Conservation (phyloP, 2,113 vertebrate species). For the Corythornis cristatus region DNA sequence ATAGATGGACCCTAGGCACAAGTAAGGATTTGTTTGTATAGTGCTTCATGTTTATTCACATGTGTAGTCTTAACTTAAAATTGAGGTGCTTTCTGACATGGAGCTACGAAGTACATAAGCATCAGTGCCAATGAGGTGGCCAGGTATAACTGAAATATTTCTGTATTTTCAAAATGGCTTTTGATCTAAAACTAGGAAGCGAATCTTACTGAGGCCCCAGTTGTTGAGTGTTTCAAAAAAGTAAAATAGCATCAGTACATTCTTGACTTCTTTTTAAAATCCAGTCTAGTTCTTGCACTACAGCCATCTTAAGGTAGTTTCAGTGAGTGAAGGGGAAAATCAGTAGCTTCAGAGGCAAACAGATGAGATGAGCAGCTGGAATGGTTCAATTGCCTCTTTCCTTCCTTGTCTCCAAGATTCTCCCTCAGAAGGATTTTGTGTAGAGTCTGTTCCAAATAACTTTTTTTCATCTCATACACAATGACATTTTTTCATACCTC, state of each 20-base stretch:
- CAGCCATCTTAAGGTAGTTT: neutral
- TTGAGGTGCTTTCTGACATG: neutral
- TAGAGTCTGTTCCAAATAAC: neutral
- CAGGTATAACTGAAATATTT: neutral
- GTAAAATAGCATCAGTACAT: neutral
- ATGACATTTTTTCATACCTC: too few species aligned
- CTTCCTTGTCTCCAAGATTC: neutral
- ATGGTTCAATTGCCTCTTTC: neutral
- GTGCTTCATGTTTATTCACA: neutral
- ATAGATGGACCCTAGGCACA: neutral
- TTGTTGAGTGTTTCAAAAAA: neutral
- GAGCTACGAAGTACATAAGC: neutral
- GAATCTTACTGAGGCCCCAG: neutral
- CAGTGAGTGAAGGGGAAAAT: neutral
- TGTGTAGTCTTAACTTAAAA: neutral
- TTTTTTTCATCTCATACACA: neutral
- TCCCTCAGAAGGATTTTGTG: neutral
- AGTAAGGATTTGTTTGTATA: neutral
- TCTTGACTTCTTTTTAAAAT: neutral
- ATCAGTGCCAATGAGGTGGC: neutral
- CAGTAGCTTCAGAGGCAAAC: neutral
- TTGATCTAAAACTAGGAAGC: conserved; percentile 39
- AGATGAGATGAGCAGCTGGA: neutral
- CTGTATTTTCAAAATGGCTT: conserved; percentile 33
- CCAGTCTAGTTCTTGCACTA: neutral